Percentiles rank a stretch among this genome's conserved stretches.
Evolutionary conservation across 64 coral and sea anemone genomes (phyloP).

Genomic region (Montipora efflorescens): DNA sequence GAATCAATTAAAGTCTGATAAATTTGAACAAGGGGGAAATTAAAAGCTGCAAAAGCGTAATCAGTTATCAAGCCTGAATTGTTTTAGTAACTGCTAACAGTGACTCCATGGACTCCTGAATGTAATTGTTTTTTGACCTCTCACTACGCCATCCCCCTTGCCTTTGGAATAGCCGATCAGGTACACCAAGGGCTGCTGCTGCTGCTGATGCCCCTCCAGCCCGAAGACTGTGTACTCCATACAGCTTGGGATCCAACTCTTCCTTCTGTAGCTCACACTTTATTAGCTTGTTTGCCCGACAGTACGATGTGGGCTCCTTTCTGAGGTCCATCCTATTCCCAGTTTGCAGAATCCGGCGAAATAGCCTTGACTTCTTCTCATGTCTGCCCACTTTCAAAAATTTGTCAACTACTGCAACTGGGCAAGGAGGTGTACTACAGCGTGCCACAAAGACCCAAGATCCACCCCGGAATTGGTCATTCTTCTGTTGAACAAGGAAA

Average conservation of each 20-base stretch:
- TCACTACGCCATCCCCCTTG: background rate
- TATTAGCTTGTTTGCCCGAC: conserved; percentile 16
- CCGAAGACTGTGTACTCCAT: conserved; percentile 47
- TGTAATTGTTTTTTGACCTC: background rate
- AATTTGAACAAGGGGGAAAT: too few species aligned
- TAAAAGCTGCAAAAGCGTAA: too few species aligned
- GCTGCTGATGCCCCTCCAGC: conserved; percentile 6
- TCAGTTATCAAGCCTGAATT: background rate
- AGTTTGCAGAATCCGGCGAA: background rate
- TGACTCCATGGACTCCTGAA: background rate
- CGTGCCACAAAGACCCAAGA: conserved; percentile 4
- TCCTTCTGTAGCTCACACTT: background rate
- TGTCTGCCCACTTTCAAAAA: background rate
- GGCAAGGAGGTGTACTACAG: background rate
- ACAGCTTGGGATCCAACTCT: conserved; percentile 21
- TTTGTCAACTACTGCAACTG: background rate
- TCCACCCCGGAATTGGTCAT: conserved; percentile 66
- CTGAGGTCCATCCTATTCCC: background rate
- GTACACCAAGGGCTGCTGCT: background rate
- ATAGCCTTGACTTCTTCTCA: background rate
- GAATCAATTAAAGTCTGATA: too few species aligned
- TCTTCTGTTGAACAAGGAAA: conserved; percentile 59
- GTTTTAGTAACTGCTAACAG: background rate
- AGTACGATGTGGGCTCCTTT: background rate
- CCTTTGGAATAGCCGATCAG: background rate